Evolutionary conservation across 1,140 invertebrate genomes (phyloP).

Genomic region (Drosophila trapezifrons): DNA sequence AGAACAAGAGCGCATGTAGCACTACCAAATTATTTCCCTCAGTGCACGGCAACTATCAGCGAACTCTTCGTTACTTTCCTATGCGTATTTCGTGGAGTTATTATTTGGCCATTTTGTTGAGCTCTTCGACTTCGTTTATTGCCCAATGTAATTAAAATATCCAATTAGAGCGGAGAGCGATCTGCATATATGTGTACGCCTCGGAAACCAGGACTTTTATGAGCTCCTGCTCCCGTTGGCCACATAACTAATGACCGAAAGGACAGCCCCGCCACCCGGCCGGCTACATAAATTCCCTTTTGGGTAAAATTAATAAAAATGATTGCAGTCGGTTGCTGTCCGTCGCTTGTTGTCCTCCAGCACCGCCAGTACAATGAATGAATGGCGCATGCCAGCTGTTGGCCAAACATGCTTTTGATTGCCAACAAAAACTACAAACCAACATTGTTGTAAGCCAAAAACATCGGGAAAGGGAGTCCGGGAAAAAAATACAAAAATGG

Average conservation of each 20-base stretch:
- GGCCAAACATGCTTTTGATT: constrained; percentile 80
- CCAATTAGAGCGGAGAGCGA: constrained; percentile 62
- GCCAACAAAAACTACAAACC: constrained; percentile 54
- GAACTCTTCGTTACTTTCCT: constrained; percentile 9
- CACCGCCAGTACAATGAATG: constrained; percentile 65
- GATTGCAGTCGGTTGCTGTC: constrained; percentile 64
- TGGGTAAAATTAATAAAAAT: constrained; percentile 81
- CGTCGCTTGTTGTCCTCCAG: constrained; percentile 45
- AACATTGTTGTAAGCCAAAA: constrained; percentile 45
- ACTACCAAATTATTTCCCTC: constrained; percentile 7
- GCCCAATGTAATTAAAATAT: constrained; percentile 75
- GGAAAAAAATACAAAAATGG: constrained; percentile 30
- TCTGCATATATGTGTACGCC: constrained; percentile 42
- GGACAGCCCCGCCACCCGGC: constrained; percentile 31
- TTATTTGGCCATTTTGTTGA: constrained; percentile 68
- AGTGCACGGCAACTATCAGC: neutral
- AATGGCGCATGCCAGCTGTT: constrained; percentile 81
- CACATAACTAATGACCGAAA: constrained; percentile 73
- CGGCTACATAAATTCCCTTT: constrained; percentile 76
- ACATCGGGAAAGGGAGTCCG: constrained; percentile 19
- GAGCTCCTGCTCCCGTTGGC: constrained; percentile 47
- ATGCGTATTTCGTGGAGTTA: constrained; percentile 57
- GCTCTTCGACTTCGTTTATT: constrained; percentile 46
- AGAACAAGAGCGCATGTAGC: too few species aligned
- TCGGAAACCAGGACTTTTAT: constrained; percentile 45